These are phyloP conservation scores for Dexiosoma caninum DNA, from an alignment of 2,888 invertebrate species.

Conservation along the genomic window DNA sequence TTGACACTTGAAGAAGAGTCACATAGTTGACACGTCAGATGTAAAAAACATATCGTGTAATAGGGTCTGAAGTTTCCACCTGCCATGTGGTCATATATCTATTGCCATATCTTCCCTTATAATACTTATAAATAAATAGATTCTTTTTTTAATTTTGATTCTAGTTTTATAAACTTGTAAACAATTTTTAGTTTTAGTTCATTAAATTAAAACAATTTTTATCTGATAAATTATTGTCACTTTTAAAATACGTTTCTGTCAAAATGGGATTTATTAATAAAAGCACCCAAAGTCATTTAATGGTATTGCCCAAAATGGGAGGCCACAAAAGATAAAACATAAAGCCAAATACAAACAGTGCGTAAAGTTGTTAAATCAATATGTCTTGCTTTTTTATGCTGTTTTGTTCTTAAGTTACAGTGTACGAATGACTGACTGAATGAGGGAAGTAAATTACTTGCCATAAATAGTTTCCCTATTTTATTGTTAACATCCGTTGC, in stretches of 20 bases:
- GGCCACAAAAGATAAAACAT: not conserved
- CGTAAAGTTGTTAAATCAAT: not conserved
- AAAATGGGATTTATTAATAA: conserved; percentile 10
- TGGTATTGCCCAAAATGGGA: conserved; percentile 13
- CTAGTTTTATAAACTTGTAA: too few relatives aligned
- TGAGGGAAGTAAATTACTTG: conserved; percentile 35
- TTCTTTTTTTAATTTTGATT: too few relatives aligned
- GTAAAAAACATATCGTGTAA: too few relatives aligned
- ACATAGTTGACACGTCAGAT: too few relatives aligned
- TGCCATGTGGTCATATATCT: too few relatives aligned
- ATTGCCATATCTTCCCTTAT: too few relatives aligned
- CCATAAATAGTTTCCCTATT: conserved; percentile 58
- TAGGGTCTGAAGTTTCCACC: too few relatives aligned
- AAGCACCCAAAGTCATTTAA: conserved; percentile 3
- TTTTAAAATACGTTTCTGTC: not conserved
- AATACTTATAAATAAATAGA: too few relatives aligned
- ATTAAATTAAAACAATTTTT: not conserved
- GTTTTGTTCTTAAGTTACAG: conserved; percentile 9
- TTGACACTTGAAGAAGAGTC: too few relatives aligned
- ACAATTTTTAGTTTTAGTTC: not conserved
- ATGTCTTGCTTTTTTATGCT: not conserved
- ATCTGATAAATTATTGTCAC: not conserved
- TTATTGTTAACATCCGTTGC: conserved; percentile 50
- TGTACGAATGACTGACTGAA: conserved; percentile 1
- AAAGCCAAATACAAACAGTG: not conserved